A percentile compares a stretch with the other conserved stretches of the same genome.
These are phyloP conservation scores for Lochmaea capreae DNA, from an alignment of 2,888 invertebrate species.

Conservation along the genomic window DNA sequence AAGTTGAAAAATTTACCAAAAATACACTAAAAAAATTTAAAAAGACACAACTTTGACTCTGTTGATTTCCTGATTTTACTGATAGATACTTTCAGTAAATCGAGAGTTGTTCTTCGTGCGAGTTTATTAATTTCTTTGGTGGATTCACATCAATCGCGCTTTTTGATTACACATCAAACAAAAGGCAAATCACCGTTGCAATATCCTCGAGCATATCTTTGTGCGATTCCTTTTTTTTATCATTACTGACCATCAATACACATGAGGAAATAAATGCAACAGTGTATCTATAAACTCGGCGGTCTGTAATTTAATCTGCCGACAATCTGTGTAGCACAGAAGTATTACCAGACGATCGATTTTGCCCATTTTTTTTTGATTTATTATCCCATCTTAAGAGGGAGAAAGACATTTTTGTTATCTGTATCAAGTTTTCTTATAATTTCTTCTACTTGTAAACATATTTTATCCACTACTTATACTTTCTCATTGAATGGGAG, in stretches of 20 bases:
- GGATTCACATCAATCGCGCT: not conserved
- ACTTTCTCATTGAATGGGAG: too few relatives aligned
- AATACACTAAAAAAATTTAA: too few relatives aligned
- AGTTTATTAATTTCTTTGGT: not conserved
- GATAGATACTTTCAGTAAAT: too few relatives aligned
- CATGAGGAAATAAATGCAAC: constrained; percentile 24
- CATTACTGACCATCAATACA: constrained; percentile 24
- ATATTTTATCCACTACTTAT: too few relatives aligned
- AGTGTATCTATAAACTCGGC: constrained; percentile 7
- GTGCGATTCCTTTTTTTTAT: constrained; percentile 24
- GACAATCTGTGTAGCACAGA: constrained; percentile 25
- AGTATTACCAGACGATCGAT: constrained; percentile 7
- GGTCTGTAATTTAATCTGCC: constrained; percentile 29
- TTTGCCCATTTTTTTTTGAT: not conserved
- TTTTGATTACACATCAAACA: constrained; percentile 9
- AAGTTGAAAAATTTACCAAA: too few relatives aligned
- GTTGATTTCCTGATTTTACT: not conserved
- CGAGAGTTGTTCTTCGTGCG: too few relatives aligned
- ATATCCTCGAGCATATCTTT: not conserved
- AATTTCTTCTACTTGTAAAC: too few relatives aligned
- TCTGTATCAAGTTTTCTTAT: too few relatives aligned
- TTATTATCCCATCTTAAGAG: too few relatives aligned
- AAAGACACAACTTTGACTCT: not conserved
- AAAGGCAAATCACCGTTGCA: not conserved
- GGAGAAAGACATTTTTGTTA: too few relatives aligned